Conservation (phyloP, 1,140 invertebrate species). For the Idris sp. region DNA sequence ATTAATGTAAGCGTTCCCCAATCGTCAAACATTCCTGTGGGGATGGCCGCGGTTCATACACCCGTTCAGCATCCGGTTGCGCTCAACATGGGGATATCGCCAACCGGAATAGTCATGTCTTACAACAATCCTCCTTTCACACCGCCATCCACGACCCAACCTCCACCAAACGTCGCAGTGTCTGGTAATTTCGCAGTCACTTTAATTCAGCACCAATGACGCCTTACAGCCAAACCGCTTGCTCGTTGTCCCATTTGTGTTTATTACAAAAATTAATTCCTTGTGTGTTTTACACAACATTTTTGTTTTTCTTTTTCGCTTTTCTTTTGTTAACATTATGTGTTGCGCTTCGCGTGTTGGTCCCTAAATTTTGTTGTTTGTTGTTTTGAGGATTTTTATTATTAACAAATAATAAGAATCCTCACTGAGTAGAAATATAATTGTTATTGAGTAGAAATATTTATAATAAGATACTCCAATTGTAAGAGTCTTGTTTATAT, state of each 20-base stretch:
- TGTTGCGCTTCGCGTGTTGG: not conserved
- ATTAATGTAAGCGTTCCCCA: slow-evolving; percentile 73
- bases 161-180: slow-evolving; percentile 66
- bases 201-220: slow-evolving; percentile 44
- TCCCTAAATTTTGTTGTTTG: not conserved
- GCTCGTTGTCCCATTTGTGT: no score
- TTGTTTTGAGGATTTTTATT: no score
- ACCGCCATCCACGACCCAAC: slow-evolving; percentile 71
- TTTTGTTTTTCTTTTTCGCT: not conserved
- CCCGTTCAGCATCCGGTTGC: slow-evolving; percentile 73
- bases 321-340: not conserved
- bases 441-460: no score
- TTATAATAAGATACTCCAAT: no score
- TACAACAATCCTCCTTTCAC: slow-evolving; percentile 76
- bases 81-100: slow-evolving; percentile 73
- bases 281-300: no score
- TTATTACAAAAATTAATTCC: no score
- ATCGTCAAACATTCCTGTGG: slow-evolving; percentile 73
- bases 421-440: no score
- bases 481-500: no score
- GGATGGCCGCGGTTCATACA: slow-evolving; percentile 68
- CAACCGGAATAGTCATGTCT: slow-evolving; percentile 74
- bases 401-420: no score
- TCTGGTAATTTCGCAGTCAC: slow-evolving; percentile 62
- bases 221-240: slow-evolving; percentile 29